Base-by-base conservation (phyloP, 2,888 invertebrate genomes). In the Galerucella nymphaeae region DNA sequence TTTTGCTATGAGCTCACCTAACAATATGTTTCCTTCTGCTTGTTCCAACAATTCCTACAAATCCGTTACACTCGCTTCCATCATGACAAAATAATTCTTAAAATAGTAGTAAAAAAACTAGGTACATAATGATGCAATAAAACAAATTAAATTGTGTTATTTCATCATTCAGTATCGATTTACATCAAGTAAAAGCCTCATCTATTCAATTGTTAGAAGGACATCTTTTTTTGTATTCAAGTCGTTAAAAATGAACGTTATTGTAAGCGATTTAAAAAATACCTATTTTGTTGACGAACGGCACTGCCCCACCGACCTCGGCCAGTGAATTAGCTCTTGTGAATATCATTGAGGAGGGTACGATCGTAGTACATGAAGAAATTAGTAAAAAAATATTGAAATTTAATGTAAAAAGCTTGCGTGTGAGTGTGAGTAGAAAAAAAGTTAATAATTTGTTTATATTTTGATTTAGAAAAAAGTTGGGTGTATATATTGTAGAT, bases 311-410 rank as follows among this genome's bases (percentile, higher is more conserved):
- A 81, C 76, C 73, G 76, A 84, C 85, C 85, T 86, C 85, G 85
- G 84, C 84, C 83, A 82, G 83, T 82, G 80, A 81, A 79, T 78
- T 78, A 80, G 79, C 80, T 81, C 81, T 80, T 82, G 78, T 81
- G 81, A 69, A 81, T 77, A 80, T 82, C 81, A 82, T 82, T 85
- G 86, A 86, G 86, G 86, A 86, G 86, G 86, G 84, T 85, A 86
- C 86, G 86, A 86, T 83, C 81, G 82, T 85, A 84, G 84, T 79
- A 80, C 79, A 79, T 81, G 80, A 77, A 79, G 74, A 81, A 78
- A 79, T 81, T 82, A 81, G 81, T 81, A 79, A 30, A 77, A 80
- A 23, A 80, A 74, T 75, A 62, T 70, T 63, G 20, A 61, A 38
- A 69, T 62, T 67, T 69, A 71, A 80, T 82, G 82, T 84, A 82